phyloP scores from a whole-genome alignment of 2,113 vertebrate genomes.

The Corythaeola cristata region DNA sequence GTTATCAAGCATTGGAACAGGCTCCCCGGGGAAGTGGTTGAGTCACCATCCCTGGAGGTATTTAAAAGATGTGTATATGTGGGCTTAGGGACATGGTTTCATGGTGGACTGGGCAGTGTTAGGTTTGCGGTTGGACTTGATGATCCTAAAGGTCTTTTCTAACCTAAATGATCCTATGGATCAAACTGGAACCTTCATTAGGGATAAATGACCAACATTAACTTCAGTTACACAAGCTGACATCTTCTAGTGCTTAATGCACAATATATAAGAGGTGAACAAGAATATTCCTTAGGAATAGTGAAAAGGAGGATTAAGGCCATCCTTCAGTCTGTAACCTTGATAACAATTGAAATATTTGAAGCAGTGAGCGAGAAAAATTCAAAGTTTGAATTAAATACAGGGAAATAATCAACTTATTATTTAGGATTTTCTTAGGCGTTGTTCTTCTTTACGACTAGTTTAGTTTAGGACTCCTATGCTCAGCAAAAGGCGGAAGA shows the following conservation, averaged over 20 bases:
- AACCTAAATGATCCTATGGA: not conserved
- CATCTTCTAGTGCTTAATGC: not conserved
- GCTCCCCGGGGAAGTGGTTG: no score
- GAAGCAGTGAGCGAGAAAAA: not conserved
- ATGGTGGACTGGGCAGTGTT: no score
- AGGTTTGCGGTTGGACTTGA: no score
- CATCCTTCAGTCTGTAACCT: not conserved
- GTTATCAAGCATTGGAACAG: no score
- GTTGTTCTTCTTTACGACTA: not conserved
- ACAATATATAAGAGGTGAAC: not conserved
- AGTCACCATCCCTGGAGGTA: no score
- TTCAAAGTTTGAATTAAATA: not conserved
- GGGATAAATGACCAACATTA: not conserved
- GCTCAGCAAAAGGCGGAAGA: not conserved
- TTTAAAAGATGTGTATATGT: no score
- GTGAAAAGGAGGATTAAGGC: not conserved
- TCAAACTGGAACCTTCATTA: not conserved
- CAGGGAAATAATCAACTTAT: not conserved
- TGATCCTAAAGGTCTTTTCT: no score
- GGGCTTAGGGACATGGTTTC: no score
- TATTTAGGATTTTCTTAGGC: not conserved
- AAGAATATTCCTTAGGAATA: not conserved
- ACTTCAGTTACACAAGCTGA: not conserved
- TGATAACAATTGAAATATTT: not conserved
- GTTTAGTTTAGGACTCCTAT: not conserved